These are phyloP conservation scores for Cremastinae sp. DNA, from an alignment of 2,888 invertebrate genomes.

Conservation along the genomic window DNA sequence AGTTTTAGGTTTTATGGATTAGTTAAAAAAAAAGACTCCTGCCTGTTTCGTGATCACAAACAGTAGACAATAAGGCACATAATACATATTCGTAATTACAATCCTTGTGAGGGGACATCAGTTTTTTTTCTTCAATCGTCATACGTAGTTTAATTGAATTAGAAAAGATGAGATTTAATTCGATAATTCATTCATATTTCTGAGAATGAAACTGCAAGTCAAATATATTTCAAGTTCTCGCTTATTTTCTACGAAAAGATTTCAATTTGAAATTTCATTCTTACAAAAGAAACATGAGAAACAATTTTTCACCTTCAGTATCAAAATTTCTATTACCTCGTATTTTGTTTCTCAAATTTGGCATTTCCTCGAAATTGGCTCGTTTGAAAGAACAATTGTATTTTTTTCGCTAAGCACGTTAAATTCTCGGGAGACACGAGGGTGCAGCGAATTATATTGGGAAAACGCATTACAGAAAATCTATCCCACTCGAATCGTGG, in stretches of 20 bases:
- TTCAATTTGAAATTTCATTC: neutral
- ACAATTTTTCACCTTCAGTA: too few species aligned
- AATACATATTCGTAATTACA: slow-evolving; percentile 53
- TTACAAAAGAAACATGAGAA: slow-evolving; percentile 8
- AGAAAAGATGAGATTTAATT: too few species aligned
- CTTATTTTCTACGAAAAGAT: too few species aligned
- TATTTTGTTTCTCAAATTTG: too few species aligned
- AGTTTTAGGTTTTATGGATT: neutral
- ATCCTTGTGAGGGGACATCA: slow-evolving; percentile 29
- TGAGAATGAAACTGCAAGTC: slow-evolving; percentile 9
- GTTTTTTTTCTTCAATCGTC: neutral
- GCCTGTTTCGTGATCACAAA: slow-evolving; percentile 30
- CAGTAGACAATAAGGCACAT: slow-evolving; percentile 66
- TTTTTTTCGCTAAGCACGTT: too few species aligned
- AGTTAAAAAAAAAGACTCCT: slow-evolving; percentile 23
- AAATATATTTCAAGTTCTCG: neutral
- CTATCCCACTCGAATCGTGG: neutral
- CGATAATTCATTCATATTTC: neutral
- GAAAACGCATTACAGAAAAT: neutral
- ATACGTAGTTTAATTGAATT: too few species aligned
- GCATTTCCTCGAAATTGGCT: too few species aligned
- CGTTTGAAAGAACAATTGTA: too few species aligned
- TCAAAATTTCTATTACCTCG: too few species aligned
- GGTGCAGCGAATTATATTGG: neutral
- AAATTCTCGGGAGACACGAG: neutral